A percentile compares a stretch with the other conserved stretches of the same genome.
Evolutionary conservation across 2,888 invertebrate genomes (phyloP).

Genomic region (Trimorus sp.): DNA sequence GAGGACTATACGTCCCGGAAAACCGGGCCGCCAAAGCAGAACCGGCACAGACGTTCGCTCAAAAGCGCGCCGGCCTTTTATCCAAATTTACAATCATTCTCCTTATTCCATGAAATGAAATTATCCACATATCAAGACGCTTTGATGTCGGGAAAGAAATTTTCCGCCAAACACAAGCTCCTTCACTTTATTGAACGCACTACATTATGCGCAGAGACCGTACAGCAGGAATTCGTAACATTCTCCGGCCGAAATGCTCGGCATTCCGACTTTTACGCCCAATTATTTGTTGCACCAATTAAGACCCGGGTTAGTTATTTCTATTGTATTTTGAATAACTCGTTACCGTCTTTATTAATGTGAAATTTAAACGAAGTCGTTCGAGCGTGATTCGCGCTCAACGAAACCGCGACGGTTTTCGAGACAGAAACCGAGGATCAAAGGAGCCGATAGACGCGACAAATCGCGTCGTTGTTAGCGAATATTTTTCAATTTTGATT

Average conservation of each 20-base stretch:
- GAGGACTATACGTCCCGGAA: neutral
- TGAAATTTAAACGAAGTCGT: neutral
- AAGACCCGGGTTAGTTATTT: conserved; percentile 9
- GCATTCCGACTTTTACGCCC: conserved; percentile 40
- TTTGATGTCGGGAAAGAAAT: conserved; percentile 46
- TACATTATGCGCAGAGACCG: conserved; percentile 44
- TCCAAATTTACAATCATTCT: conserved; percentile 49
- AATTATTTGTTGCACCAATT: conserved; percentile 44
- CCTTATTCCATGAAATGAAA: conserved; percentile 46
- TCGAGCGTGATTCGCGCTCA: neutral
- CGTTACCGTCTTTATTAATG: conserved; percentile 20
- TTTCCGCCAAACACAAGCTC: conserved; percentile 40
- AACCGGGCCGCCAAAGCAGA: conserved; percentile 6
- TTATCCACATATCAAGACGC: conserved; percentile 47
- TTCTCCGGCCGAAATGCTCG: conserved; percentile 22
- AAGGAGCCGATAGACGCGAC: too few species aligned
- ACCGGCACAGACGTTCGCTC: conserved; percentile 14
- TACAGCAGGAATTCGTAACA: conserved; percentile 42
- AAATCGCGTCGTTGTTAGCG: too few species aligned
- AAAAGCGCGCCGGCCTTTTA: conserved; percentile 26
- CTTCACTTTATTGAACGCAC: conserved; percentile 49
- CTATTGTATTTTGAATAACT: conserved; percentile 13
- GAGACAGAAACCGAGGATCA: neutral
- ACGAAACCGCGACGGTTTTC: conserved; percentile 1
- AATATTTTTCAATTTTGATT: conserved; percentile 19